These are phyloP conservation scores for Platynereis dumerilii DNA, from an alignment of 2,888 invertebrate species.

Conservation along the genomic window DNA sequence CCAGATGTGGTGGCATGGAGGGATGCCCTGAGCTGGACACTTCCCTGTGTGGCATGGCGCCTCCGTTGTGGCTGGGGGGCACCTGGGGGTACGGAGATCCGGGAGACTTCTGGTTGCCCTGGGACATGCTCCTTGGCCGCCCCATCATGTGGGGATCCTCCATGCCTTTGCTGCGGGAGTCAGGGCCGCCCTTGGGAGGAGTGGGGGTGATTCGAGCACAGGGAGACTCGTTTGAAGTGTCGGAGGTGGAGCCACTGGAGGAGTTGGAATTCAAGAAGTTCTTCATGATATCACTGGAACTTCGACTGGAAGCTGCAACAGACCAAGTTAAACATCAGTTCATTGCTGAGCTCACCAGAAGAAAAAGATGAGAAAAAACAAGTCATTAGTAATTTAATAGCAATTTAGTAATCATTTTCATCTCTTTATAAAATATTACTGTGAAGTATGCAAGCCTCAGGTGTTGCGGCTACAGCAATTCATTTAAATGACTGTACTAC, in stretches of 20 bases:
- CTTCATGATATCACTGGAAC: constrained; percentile 8
- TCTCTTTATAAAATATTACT: too few species aligned
- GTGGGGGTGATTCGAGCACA: constrained; percentile 14
- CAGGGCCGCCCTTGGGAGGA: background rate
- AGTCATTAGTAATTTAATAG: too few species aligned
- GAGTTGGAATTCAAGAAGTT: constrained; percentile 22
- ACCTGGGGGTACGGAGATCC: background rate
- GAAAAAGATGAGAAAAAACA: too few species aligned
- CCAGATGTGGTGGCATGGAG: too few species aligned
- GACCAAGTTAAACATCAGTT: background rate
- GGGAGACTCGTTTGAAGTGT: constrained; percentile 25
- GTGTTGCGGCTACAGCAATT: too few species aligned
- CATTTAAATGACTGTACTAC: too few species aligned
- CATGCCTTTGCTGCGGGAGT: background rate
- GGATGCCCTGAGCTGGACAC: too few species aligned
- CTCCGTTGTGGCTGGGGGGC: background rate
- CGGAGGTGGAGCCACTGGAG: constrained; percentile 23
- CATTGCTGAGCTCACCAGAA: too few species aligned
- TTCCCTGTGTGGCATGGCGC: background rate
- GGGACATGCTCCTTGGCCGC: constrained; percentile 24
- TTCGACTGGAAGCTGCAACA: background rate
- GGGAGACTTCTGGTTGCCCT: constrained; percentile 20
- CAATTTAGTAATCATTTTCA: too few species aligned
- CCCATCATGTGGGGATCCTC: background rate
- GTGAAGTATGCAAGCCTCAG: too few species aligned